Base-by-base conservation (phyloP, 2,113 vertebrate species). In the Beaufortia kweichowensis region DNA sequence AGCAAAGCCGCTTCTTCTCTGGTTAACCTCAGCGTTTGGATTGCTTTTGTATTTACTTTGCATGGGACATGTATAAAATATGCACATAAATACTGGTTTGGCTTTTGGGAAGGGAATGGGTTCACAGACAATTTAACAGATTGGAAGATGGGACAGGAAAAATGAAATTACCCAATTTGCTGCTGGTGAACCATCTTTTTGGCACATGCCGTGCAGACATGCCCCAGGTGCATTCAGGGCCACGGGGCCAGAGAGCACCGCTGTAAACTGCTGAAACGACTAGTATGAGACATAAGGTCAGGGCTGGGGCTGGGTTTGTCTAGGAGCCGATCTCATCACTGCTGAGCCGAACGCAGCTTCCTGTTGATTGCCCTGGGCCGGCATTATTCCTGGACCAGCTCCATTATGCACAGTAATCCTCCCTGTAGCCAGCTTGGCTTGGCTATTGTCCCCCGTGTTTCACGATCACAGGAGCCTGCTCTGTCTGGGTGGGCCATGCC, bases 401-500 rank as follows among this genome's bases (percentile, higher is more conserved):
- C 90, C 86, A 96, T 98, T 98, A 93, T 98, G 90, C 91, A 90
- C 92, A 74, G 84, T 98, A 98, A 98, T 97, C 96, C 96, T 93
- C 91, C 80, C 87, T 93, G 94, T 92, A 94, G 94, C 94, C 93
- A 93, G 86, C 85, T 90, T 83, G 90, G 91, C 90, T 93, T 91
- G 69, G 1, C 94, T 82, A 95, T 97, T 96, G 95, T 98, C 92
- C 62, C 77, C 31, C 91, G 87, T 59, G 87, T 87, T 92, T 92
- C 93, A 93, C 92, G 94, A 91, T 91, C 90, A 87, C 92, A 89
- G 91, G 89, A 91, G 86, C 89, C 87, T 89, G 85, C 81, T 82
- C 89, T 63, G 87, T 92, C 93, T 94, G 94, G 92, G 92, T 91
- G 92, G 93, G 92, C 72, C 26, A 46, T 55, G 26, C 23, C 41